Conservation (phyloP, 2,113 vertebrate species). For the Sapajus apella region DNA sequence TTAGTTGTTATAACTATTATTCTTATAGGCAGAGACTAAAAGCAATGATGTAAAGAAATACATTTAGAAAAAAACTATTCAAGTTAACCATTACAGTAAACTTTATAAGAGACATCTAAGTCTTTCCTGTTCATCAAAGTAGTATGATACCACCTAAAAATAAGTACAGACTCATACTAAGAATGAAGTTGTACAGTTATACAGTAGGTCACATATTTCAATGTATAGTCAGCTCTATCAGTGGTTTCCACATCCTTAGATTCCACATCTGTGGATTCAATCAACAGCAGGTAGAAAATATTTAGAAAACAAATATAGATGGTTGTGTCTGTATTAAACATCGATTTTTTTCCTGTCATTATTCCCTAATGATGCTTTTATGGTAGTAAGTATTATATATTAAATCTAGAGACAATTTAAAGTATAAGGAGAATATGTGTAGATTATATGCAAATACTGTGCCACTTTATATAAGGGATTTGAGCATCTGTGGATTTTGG, state of each 20-base stretch:
- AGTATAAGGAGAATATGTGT: not conserved
- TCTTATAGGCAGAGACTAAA: not conserved
- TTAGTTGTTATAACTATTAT: not conserved
- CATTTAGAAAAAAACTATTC: not conserved
- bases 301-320: not conserved
- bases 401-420: not conserved
- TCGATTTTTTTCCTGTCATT: not conserved
- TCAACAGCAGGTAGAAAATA: not conserved
- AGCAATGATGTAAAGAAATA: not conserved
- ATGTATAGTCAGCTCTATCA: not conserved
- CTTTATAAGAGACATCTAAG: not conserved
- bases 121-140: not conserved
- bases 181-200: not conserved
- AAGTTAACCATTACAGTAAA: not conserved
- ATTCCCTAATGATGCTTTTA: not conserved
- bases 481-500: not conserved
- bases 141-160: not conserved
- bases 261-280: not conserved
- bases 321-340: not conserved
- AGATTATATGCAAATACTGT: not conserved
- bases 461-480: not conserved
- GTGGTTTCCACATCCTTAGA: not conserved
- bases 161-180: not conserved
- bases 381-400: not conserved
- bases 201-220: not conserved